Percentiles rank a stretch among this genome's conserved stretches.
Evolutionary conservation across 2,888 invertebrate genomes (phyloP).

Genomic region (Nemurella pictetii): DNA sequence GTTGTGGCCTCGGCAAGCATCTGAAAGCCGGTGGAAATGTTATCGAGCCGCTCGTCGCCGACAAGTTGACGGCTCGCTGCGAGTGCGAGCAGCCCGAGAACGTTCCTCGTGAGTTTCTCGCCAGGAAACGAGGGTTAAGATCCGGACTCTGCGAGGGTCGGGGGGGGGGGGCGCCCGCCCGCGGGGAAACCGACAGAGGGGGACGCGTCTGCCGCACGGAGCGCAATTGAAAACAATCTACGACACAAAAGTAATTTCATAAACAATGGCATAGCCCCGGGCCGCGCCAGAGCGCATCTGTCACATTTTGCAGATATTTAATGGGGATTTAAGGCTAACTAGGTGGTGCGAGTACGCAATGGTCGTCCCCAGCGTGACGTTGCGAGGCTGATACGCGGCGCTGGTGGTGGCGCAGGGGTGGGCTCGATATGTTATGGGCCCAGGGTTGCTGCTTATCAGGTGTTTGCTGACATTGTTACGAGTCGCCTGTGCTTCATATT

Average conservation of each 20-base stretch:
- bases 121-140: not conserved
- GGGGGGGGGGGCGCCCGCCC: not conserved
- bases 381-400: not conserved
- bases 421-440: constrained; percentile 1
- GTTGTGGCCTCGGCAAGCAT: too few species aligned
- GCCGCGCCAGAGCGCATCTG: constrained; percentile 14
- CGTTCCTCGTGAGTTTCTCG: not conserved
- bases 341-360: not conserved
- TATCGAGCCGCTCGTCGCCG: not conserved
- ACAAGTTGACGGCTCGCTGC: not conserved
- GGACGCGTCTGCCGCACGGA: not conserved
- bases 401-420: not conserved
- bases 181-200: not conserved
- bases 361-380: not conserved
- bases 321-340: constrained; percentile 11
- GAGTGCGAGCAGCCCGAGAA: not conserved
- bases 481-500: too few species aligned
- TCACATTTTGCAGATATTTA: constrained; percentile 11
- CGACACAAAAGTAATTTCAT: constrained; percentile 22
- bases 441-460: constrained; percentile 1
- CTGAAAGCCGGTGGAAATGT: too few species aligned
- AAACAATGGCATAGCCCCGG: constrained; percentile 25
- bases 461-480: not conserved
- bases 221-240: constrained; percentile 21
- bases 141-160: too few species aligned